Conservation (phyloP, 2,113 vertebrate genomes). For the Chauna torquata region DNA sequence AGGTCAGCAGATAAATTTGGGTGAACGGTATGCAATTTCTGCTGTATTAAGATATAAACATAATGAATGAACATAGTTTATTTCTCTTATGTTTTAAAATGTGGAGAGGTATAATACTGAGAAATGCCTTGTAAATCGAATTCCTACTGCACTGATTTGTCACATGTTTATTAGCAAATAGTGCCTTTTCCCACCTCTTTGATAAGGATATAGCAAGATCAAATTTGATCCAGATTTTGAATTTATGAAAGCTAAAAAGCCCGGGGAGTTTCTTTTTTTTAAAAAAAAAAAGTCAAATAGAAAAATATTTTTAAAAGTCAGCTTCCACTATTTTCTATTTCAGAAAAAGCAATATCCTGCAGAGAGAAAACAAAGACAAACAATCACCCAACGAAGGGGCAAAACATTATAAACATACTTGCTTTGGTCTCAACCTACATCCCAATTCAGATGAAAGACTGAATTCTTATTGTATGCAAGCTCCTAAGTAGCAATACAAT, state of each 20-base stretch:
- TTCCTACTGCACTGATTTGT: not conserved
- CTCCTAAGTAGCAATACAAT: not conserved
- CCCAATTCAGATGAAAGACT: not conserved
- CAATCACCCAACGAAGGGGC: not conserved
- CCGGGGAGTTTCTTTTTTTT: not conserved
- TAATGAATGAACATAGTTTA: not conserved
- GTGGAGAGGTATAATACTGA: not conserved
- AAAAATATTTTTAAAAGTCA: fast-evolving
- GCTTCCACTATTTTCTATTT: not conserved
- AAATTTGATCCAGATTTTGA: not conserved
- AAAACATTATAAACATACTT: not conserved
- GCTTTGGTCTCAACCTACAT: not conserved
- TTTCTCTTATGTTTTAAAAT: not conserved
- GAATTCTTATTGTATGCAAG: not conserved
- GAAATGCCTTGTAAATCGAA: not conserved
- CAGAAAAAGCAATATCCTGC: not conserved
- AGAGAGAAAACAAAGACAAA: not conserved
- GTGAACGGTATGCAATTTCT: not conserved
- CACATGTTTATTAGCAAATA: not conserved
- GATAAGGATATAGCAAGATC: not conserved
- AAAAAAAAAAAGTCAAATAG: not conserved
- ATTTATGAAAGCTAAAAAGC: not conserved
- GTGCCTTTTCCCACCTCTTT: not conserved
- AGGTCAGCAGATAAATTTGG: not conserved
- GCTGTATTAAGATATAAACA: fast-evolving